Base-by-base conservation (phyloP, 1,140 invertebrate species). In the Cydia strobilella region DNA sequence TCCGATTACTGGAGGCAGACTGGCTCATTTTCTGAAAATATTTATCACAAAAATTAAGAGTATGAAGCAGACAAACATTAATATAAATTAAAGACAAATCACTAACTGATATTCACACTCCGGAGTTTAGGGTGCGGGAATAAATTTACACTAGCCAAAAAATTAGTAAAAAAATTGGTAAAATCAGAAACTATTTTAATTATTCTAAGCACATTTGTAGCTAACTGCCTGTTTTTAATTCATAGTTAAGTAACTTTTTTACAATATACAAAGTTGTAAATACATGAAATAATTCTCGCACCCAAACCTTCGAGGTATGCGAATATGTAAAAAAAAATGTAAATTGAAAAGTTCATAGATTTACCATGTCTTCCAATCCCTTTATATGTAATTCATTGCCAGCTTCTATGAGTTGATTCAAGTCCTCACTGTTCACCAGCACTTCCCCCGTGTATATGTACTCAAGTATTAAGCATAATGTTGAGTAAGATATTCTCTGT, bases 401-500 rank as follows among this genome's bases (percentile, higher is more conserved):
- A 31, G 88, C 85, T 6, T 84, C 81, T 35, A 89, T 77, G 3
- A 92, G 77, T 12, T 87, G 85, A 31, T 78, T 78, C 6, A 92
- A 74, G 51, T 84, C 80, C 7, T 90, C 85, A 35, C 81, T 76
- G 2, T 80, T 75, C 6, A 92, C 82, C 54, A 83, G 62, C 5
- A 90, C 88, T 79, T 91, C 86, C 6, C 89, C 89, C 0, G 85
- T 89, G 73, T 91, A 91, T 13, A 91, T 80, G 59, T 91, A 91
- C 71, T 91, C 85, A 69, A 91, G 63, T 74, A 91, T 83, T 18
- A 82, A 75, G 73, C 82, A 82, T 25, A 91, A 73, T 31, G 84
- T 89, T 54, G 74, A 77, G 63, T 87, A 82, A 45, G 84, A 86
- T 65, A 90, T 79, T 82, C 86, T 89, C 89, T 91, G 74, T 48